These are phyloP conservation scores for Melanotaenia trifasciata DNA, from an alignment of 2,797 vertebrate genomes.

Conservation along the genomic window DNA sequence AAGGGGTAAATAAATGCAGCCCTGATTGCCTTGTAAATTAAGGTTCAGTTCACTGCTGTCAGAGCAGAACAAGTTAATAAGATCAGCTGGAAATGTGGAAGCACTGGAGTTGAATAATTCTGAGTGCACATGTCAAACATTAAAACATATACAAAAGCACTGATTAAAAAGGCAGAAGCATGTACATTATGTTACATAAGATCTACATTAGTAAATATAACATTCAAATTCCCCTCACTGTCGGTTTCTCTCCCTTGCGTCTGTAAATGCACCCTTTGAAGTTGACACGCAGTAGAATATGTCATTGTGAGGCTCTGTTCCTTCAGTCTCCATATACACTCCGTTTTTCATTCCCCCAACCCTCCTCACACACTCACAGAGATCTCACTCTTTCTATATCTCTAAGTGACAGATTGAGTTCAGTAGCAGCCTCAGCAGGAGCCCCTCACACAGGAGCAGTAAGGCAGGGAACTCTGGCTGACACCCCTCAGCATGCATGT, in stretches of 20 bases:
- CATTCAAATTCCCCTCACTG: conserved; percentile 33
- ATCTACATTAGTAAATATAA: conserved; percentile 43
- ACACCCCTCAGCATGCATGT: conserved; percentile 49
- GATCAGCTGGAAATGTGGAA: background rate
- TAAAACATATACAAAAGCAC: conserved; percentile 21
- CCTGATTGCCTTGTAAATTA: background rate
- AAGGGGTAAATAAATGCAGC: background rate
- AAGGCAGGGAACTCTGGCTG: conserved; percentile 60
- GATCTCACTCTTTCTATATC: conserved; percentile 40
- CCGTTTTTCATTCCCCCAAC: conserved; percentile 16
- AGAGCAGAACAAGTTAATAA: background rate
- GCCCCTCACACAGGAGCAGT: conserved; percentile 59
- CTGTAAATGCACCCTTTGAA: conserved; percentile 51
- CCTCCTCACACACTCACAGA: conserved; percentile 5
- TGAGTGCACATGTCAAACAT: background rate
- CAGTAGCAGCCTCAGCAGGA: conserved; percentile 73
- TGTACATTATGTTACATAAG: conserved; percentile 20
- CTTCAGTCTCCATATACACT: conserved; percentile 33
- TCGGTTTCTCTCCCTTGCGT: conserved; percentile 19
- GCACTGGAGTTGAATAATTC: background rate
- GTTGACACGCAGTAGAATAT: conserved; percentile 47
- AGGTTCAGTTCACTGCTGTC: background rate
- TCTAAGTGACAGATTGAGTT: conserved; percentile 82
- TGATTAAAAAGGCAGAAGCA: conserved; percentile 10
- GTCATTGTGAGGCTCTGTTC: conserved; percentile 43